These are phyloP conservation scores for Pegoplata infirma DNA, from an alignment of 2,888 invertebrate species.

Conservation along the genomic window DNA sequence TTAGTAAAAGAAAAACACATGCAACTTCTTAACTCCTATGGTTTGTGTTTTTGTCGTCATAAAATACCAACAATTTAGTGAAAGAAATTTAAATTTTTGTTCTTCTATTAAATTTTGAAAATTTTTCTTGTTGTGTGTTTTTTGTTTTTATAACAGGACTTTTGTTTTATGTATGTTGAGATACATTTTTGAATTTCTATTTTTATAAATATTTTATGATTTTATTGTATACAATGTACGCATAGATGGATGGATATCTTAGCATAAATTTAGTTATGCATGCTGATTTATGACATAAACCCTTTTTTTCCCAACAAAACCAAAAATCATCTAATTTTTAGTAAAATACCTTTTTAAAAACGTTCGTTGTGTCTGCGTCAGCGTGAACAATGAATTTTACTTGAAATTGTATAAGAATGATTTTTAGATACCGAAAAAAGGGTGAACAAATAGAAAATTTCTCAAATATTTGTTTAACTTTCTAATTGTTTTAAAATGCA, in stretches of 20 bases:
- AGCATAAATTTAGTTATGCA: too few relatives aligned
- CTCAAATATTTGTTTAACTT: conserved; percentile 48
- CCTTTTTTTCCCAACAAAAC: conserved; percentile 36
- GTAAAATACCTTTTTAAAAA: conserved; percentile 23
- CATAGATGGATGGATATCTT: too few relatives aligned
- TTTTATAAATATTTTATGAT: conserved; percentile 68
- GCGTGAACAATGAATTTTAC: conserved; percentile 51
- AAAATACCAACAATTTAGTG: conserved; percentile 35
- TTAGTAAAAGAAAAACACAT: conserved; percentile 12
- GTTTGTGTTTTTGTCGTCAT: conserved; percentile 30
- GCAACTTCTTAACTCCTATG: neutral
- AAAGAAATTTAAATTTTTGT: conserved; percentile 51
- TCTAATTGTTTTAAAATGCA: conserved; percentile 6
- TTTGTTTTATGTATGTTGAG: conserved; percentile 19
- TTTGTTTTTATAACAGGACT: conserved; percentile 41
- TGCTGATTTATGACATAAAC: conserved; percentile 71
- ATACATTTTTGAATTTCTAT: conserved; percentile 4
- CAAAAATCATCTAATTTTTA: conserved; percentile 9
- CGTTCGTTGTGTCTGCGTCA: conserved; percentile 11
- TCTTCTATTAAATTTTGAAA: neutral
- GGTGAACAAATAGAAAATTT: neutral
- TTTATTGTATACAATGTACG: conserved; percentile 72
- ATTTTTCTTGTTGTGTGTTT: conserved; percentile 7
- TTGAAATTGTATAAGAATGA: conserved; percentile 33
- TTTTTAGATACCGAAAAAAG: neutral